A percentile compares a stretch with the other conserved stretches of the same genome.
Conservation (phyloP, 2,888 invertebrate genomes). For the Pecten maximus region DNA sequence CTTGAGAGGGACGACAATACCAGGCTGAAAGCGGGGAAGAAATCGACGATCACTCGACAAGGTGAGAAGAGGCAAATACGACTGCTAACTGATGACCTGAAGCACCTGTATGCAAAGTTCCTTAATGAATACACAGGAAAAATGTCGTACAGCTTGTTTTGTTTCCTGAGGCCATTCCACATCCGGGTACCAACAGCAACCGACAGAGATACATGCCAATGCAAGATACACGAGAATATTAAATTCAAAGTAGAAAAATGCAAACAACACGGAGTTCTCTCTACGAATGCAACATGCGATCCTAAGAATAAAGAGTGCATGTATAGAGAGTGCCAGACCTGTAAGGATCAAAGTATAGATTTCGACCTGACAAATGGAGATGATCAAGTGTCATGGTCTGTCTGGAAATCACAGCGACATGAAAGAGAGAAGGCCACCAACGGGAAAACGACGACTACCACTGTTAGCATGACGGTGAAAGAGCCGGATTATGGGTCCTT, state of each 20-base stretch:
- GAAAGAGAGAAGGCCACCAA: conserved; percentile 36
- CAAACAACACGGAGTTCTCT: neutral
- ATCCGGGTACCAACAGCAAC: conserved; percentile 44
- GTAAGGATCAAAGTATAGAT: neutral
- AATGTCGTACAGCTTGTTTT: conserved; percentile 50
- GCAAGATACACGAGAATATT: conserved; percentile 54
- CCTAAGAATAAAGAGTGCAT: conserved; percentile 40
- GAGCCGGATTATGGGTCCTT: conserved; percentile 26
- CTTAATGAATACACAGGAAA: conserved; percentile 36
- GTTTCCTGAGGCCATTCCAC: conserved; percentile 50
- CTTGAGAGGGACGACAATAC: conserved; percentile 53
- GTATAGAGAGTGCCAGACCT: neutral
- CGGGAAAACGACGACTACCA: too few species aligned
- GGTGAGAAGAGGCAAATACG: conserved; percentile 52
- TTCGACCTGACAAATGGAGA: neutral
- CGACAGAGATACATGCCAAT: conserved; percentile 56
- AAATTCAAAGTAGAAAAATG: conserved; percentile 42
- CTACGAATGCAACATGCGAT: conserved; percentile 39
- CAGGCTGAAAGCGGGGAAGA: conserved; percentile 50
- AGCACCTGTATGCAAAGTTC: conserved; percentile 50
- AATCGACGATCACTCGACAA: conserved; percentile 45
- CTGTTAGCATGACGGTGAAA: conserved; percentile 38
- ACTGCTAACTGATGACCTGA: conserved; percentile 47
- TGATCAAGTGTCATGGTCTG: conserved; percentile 38
- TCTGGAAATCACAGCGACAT: conserved; percentile 35